Evolutionary conservation across 2,888 invertebrate genomes (phyloP).

Genomic region (Acronicta leporina): DNA sequence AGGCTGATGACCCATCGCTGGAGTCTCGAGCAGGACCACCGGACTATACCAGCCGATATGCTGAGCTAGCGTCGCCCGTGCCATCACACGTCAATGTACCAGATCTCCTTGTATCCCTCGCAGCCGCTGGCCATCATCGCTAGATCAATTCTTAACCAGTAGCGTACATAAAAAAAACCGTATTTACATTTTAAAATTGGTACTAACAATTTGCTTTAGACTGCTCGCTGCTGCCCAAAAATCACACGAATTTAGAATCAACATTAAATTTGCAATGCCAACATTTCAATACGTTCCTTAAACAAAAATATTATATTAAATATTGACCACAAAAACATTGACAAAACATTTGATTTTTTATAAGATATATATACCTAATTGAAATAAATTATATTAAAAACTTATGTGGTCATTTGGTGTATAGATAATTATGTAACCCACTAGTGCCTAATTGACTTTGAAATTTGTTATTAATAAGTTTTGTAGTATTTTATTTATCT

Average conservation of each 20-base stretch:
- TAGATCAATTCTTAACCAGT: neutral
- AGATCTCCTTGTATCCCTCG: slow-evolving; percentile 65
- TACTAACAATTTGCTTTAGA: too few relatives aligned
- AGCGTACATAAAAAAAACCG: neutral
- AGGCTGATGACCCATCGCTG: slow-evolving; percentile 48
- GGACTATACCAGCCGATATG: slow-evolving; percentile 73
- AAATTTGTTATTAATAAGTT: slow-evolving; percentile 30
- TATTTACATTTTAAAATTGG: neutral
- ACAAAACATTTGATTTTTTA: too few relatives aligned
- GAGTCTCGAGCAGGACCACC: slow-evolving; percentile 27
- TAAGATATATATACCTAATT: neutral
- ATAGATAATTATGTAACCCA: slow-evolving; percentile 55
- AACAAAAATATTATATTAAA: neutral
- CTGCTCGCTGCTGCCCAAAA: too few relatives aligned
- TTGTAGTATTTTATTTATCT: slow-evolving; percentile 23
- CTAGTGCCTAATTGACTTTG: slow-evolving; percentile 51
- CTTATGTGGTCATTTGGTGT: slow-evolving; percentile 18
- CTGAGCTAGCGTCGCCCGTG: slow-evolving; percentile 73
- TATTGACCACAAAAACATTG: slow-evolving; percentile 14
- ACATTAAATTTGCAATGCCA: slow-evolving; percentile 4
- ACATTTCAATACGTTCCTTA: slow-evolving; percentile 7
- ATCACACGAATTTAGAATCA: neutral
- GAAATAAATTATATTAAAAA: neutral
- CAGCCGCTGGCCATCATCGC: slow-evolving; percentile 50
- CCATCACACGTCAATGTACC: slow-evolving; percentile 68